These are phyloP conservation scores for Diadromus collaris DNA, from an alignment of 2,888 invertebrate genomes.

Conservation along the genomic window DNA sequence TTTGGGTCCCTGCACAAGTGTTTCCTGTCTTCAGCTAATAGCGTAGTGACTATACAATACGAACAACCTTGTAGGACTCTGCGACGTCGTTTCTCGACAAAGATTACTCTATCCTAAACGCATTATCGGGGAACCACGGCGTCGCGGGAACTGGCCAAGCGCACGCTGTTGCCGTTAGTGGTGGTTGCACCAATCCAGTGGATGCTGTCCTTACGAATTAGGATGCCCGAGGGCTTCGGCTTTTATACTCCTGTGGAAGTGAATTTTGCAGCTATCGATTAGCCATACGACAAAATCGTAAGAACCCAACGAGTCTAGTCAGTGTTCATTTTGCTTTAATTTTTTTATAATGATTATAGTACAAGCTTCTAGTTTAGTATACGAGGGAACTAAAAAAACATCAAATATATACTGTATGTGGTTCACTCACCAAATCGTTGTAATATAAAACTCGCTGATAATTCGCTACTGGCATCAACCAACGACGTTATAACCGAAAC, in stretches of 20 bases:
- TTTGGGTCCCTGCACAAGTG: background rate
- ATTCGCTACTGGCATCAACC: constrained; percentile 1
- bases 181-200: background rate
- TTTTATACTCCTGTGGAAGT: background rate
- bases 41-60: background rate
- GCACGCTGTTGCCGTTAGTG: constrained; percentile 17
- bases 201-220: constrained; percentile 25
- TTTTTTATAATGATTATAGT: no score
- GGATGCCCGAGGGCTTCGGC: constrained; percentile 11
- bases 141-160: constrained; percentile 34
- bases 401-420: no score
- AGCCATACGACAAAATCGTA: constrained; percentile 5
- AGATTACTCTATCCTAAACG: constrained; percentile 35
- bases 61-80: background rate
- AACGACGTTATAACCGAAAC: constrained; percentile 32
- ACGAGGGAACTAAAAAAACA: no score
- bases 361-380: no score
- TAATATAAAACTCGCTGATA: background rate
- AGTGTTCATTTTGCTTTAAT: background rate
- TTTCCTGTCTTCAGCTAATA: background rate
- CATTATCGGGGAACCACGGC: constrained; percentile 30
- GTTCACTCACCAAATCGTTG: background rate
- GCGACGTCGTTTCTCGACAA: constrained; percentile 23
- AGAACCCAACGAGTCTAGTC: background rate
- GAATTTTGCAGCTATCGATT: background rate